Percentiles rank a stretch among this genome's conserved stretches.
These are phyloP conservation scores for Parnassius mnemosyne DNA, from an alignment of 2,888 invertebrate species.

Conservation along the genomic window DNA sequence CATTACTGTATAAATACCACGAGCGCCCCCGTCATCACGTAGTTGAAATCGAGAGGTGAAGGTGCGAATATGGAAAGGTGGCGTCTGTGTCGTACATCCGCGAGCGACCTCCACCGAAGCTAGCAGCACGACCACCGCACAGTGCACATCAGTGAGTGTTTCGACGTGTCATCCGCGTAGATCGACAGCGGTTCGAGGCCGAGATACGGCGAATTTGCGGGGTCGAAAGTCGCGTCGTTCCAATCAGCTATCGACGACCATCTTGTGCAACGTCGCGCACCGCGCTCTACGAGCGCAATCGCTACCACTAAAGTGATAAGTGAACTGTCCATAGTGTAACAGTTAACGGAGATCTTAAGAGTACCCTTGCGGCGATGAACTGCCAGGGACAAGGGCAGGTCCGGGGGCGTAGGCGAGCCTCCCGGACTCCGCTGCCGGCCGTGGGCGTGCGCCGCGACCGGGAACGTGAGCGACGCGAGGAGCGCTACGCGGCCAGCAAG, in stretches of 20 bases:
- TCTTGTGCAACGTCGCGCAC: conserved; percentile 53
- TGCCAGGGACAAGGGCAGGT: conserved; percentile 48
- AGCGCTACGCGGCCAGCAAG: conserved; percentile 86
- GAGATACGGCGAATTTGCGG: conserved; percentile 49
- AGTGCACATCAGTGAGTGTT: conserved; percentile 67
- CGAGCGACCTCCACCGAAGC: conserved; percentile 74
- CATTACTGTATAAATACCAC: conserved; percentile 61
- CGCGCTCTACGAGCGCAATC: conserved; percentile 46
- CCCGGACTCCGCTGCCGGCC: conserved; percentile 47
- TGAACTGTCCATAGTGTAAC: conserved; percentile 43
- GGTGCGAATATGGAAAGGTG: conserved; percentile 77
- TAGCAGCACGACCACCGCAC: conserved; percentile 76
- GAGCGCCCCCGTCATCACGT: conserved; percentile 68
- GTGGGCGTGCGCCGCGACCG: conserved; percentile 42
- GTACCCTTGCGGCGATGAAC: conserved; percentile 46
- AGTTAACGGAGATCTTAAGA: conserved; percentile 37
- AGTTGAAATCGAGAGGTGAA: conserved; percentile 78
- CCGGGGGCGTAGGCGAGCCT: conserved; percentile 51
- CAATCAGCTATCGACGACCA: conserved; percentile 56
- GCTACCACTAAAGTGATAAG: conserved; percentile 56
- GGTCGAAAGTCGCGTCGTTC: conserved; percentile 37
- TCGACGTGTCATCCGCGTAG: conserved; percentile 76
- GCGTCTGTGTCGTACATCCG: conserved; percentile 69
- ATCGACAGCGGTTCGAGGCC: conserved; percentile 74
- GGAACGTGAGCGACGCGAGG: conserved; percentile 45